Evolutionary conservation across 2,888 invertebrate genomes (phyloP), one percentile per base, ranked within the genome.

Genomic region (Sinelater perroti): DNA sequence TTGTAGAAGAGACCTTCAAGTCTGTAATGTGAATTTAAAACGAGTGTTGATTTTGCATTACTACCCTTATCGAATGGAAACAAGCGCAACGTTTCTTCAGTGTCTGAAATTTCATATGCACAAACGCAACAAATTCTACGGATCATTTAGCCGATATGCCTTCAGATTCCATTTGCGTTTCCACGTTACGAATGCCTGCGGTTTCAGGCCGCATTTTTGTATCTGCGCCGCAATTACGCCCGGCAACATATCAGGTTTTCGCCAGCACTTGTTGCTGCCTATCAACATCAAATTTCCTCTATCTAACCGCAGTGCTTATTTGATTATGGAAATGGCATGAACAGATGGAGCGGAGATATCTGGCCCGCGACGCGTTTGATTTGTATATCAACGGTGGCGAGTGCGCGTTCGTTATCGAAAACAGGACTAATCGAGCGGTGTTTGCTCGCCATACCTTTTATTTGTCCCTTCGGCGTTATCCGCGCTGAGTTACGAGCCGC

Each of bases 331-430:
- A 55, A 55, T 60, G 51, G 55, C 55, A 51, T 20, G 60, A 60
- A 51, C 60, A 60, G 36, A 60, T 60, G 60, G 60, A 56, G 38
- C 30, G n/a, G n/a, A 40, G 60, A 60, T 60, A 60, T 45, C 21
- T 44, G 11, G 16, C 38, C 38, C 33, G 40, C 14, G 20, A 30
- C 38, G 40, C 52, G 33, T 52, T 53, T 42, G 56, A 47, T 47
- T 55, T 42, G 38, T 55, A 31, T 46, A 36, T 20, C 31, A 45
- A 16, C 45, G 33, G 40, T 40, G 51, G 49, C 45, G 28, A 51
- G 42, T 31, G 31, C 51, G 18, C 46, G 52, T 26, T 57, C 42
- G 40, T 40, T 44, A 45, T 47, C 42, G 30, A 21, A 50, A 35
- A 35, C 20, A 45, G 46, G 21, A 24, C 24, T 8, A 45, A 24